These are phyloP conservation scores for Apteryx mantelli DNA, from an alignment of 2,113 vertebrate species.

Conservation along the genomic window DNA sequence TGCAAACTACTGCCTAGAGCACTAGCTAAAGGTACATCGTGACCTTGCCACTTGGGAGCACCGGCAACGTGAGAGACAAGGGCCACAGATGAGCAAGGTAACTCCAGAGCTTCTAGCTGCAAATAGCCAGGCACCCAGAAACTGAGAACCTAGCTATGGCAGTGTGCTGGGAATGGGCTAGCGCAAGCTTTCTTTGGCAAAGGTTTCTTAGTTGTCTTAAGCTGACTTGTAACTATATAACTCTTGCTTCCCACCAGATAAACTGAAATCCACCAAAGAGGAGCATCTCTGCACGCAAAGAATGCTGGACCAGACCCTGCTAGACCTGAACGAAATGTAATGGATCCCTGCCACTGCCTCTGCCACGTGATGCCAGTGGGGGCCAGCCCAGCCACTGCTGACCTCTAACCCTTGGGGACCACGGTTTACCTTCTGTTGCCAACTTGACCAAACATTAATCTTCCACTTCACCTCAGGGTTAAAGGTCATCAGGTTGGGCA, in stretches of 20 bases:
- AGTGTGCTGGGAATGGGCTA: background rate
- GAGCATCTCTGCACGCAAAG: conserved; percentile 90
- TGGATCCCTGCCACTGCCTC: conserved; percentile 31
- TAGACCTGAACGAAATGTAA: conserved; percentile 93
- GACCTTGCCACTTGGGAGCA: background rate
- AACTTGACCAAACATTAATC: conserved; percentile 44
- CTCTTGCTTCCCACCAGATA: conserved; percentile 80
- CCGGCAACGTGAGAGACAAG: background rate
- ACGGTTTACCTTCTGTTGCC: conserved; percentile 22
- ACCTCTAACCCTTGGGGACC: conserved; percentile 66
- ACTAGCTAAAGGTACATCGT: background rate
- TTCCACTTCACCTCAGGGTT: conserved; percentile 33
- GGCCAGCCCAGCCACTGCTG: conserved; percentile 60
- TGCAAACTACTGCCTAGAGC: background rate
- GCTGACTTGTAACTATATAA: background rate
- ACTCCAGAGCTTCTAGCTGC: background rate
- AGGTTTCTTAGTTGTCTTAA: accelerated
- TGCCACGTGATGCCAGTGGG: background rate
- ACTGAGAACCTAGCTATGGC: background rate
- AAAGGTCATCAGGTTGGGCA: conserved; percentile 58
- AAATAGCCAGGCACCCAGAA: background rate
- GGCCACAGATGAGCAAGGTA: background rate
- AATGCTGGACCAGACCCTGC: conserved; percentile 93
- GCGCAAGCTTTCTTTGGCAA: background rate
- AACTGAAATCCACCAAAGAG: conserved; percentile 88